Evolutionary conservation across 2,113 vertebrate species (phyloP), one percentile per base, ranked within the genome.

Genomic region (Tychaedon coryphoeus): DNA sequence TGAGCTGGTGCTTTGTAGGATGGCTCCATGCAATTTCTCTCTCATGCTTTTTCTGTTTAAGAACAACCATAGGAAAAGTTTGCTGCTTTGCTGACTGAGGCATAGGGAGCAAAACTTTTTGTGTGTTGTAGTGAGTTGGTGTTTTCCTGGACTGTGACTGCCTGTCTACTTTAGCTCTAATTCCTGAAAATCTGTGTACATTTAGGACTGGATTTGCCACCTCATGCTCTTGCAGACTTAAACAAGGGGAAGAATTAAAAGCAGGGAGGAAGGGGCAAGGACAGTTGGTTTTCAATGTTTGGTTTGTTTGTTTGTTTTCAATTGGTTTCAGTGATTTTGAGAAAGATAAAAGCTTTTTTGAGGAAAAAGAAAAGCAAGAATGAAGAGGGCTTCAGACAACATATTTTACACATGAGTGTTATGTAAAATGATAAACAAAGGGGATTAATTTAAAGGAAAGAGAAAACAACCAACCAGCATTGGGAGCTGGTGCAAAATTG

Each of bases 1-100:
- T 19, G 33, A 72, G 11, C 18, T 57, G 29, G 11, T 79, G 3
- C 2, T 45, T 45, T 45, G 3, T 24, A 29, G 43, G 33, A 12
- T 7, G 62, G 12, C 10, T 82, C 16, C 14, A 2, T 69, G n/a
- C 2, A 28, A 8, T 45, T 66, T 50, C 8, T 85, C 28, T 28
- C 14, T 40, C 3, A 0, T 5, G 3, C 18, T 2, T 6, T 56
- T 60, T 78, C n/a, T 28, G 1, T 36, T 48, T 51, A 47, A 73
- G 31, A 66, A n/a, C 7, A 14, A 7, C 19, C 2, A 6, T 0
- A 29, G 20, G 56, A 62, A 54, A 12, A 20, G 8, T 45, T 58
- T 67, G 19, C 13, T 51, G 5, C 40, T 83, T 89, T 70, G 40
- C 19, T 73, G 24, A 14, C 25, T 12, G 61, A 73, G 23, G 19